Evolutionary conservation across 92 coral and sea anemone genomes (phyloP).

Genomic region (Zoanthus gigantus): DNA sequence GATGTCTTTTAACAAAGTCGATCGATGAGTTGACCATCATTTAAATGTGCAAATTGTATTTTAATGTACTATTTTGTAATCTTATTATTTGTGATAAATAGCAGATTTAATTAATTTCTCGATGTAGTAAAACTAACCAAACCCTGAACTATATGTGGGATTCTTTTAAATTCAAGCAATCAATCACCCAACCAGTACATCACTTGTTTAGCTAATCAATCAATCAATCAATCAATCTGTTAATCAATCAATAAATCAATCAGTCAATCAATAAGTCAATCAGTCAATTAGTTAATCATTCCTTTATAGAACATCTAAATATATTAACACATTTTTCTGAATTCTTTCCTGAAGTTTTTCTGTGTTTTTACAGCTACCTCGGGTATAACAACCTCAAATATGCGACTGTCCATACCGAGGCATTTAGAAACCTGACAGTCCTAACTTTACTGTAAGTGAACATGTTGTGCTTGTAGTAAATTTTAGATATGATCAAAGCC

Average conservation of each 20-base stretch:
- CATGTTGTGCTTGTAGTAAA: not conserved
- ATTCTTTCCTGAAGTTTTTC: not conserved
- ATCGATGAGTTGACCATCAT: too few species aligned
- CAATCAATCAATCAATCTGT: too few species aligned
- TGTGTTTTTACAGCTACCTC: slow-evolving; percentile 66
- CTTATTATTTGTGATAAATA: too few species aligned
- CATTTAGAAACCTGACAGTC: slow-evolving; percentile 83
- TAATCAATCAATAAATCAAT: too few species aligned
- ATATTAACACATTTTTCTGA: not conserved
- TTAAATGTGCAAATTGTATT: too few species aligned
- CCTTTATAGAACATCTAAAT: not conserved
- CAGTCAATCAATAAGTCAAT: not conserved
- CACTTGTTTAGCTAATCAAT: not conserved
- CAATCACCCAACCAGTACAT: not conserved
- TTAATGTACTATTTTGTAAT: too few species aligned
- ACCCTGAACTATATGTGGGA: too few species aligned
- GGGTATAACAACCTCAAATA: slow-evolving; percentile 71
- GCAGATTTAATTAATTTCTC: too few species aligned
- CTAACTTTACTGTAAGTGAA: slow-evolving; percentile 76
- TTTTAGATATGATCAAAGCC: not conserved
- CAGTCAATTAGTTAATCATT: too few species aligned
- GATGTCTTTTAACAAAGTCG: too few species aligned
- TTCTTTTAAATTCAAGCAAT: not conserved
- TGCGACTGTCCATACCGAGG: slow-evolving; percentile 80
- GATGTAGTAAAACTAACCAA: too few species aligned